These are phyloP conservation scores for Galendromus occidentalis DNA, from an alignment of 1,140 invertebrate genomes.

Conservation along the genomic window DNA sequence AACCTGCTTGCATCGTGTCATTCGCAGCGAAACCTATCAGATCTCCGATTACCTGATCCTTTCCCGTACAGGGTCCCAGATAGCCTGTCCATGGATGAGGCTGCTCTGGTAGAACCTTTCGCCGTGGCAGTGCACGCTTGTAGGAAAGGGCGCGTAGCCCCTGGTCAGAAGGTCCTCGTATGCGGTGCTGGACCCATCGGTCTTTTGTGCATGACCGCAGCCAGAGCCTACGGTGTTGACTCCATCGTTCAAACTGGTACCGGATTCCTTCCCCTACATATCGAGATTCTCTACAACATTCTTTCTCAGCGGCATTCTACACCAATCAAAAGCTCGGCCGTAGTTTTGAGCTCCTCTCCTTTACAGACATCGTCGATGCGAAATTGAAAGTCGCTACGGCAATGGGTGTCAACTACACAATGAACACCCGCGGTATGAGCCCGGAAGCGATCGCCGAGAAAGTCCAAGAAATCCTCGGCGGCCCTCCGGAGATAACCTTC, in stretches of 20 bases:
- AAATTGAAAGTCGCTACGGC: neutral
- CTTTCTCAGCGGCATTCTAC: too few relatives aligned
- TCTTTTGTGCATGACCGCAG: neutral
- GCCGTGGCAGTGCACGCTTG: conserved; percentile 82
- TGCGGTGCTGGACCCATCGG: conserved; percentile 46
- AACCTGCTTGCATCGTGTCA: too few relatives aligned
- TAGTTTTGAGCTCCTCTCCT: neutral
- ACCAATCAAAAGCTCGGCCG: neutral
- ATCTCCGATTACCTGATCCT: too few relatives aligned
- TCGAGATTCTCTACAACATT: too few relatives aligned
- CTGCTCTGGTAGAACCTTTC: conserved; percentile 73
- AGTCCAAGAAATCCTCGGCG: conserved; percentile 42
- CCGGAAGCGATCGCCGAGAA: conserved; percentile 29
- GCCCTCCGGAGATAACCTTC: conserved; percentile 50
- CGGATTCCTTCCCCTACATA: too few relatives aligned
- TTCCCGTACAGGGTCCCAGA: conserved; percentile 55
- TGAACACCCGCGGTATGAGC: neutral
- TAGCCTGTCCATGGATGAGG: conserved; percentile 71
- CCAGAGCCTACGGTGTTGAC: neutral
- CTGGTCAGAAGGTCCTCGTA: conserved; percentile 58
- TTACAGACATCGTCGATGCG: neutral
- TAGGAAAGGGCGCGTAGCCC: conserved; percentile 45
- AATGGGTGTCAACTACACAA: neutral
- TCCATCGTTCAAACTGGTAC: neutral
- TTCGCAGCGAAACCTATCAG: too few relatives aligned